A percentile compares a stretch with the other conserved stretches of the same genome.
These are phyloP conservation scores for Tetrapedia diversipes DNA, from an alignment of 2,888 invertebrate species.

Conservation along the genomic window DNA sequence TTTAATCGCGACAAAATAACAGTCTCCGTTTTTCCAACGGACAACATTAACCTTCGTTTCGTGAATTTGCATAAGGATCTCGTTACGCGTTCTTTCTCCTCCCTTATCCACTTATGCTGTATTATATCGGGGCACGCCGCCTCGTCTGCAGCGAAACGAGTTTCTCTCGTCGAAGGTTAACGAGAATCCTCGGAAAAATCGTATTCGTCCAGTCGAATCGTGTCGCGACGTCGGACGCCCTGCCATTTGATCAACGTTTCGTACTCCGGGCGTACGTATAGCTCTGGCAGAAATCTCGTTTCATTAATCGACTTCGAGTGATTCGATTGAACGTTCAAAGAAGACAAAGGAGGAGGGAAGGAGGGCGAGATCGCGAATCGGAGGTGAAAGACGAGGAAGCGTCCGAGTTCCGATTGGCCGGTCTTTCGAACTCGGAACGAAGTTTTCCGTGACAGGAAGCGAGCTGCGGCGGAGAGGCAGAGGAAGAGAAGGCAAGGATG, in stretches of 20 bases:
- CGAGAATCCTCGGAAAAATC: not conserved
- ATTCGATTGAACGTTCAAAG: not conserved
- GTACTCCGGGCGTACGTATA: not conserved
- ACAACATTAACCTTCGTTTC: conserved; percentile 26
- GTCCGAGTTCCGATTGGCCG: conserved; percentile 25
- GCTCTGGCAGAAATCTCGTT: not conserved
- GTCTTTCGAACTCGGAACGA: not conserved
- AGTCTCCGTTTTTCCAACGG: not conserved
- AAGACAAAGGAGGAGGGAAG: not conserved
- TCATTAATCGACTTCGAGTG: not conserved
- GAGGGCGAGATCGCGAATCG: not conserved
- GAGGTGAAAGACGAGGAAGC: not conserved
- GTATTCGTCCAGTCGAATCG: no score
- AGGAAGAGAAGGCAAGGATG: not conserved
- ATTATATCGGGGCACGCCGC: no score
- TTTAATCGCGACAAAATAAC: conserved; percentile 5
- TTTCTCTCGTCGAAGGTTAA: not conserved
- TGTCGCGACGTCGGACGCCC: not conserved
- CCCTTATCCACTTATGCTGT: not conserved
- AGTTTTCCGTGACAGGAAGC: conserved; percentile 3
- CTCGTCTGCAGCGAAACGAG: not conserved
- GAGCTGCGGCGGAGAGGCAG: no score
- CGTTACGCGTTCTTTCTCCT: not conserved
- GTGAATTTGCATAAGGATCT: conserved; percentile 18
- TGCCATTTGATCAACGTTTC: not conserved